A percentile compares a stretch with the other conserved stretches of the same genome.
These are phyloP conservation scores for Rachycentron canadum DNA, from an alignment of 2,797 vertebrate species.

Conservation along the genomic window DNA sequence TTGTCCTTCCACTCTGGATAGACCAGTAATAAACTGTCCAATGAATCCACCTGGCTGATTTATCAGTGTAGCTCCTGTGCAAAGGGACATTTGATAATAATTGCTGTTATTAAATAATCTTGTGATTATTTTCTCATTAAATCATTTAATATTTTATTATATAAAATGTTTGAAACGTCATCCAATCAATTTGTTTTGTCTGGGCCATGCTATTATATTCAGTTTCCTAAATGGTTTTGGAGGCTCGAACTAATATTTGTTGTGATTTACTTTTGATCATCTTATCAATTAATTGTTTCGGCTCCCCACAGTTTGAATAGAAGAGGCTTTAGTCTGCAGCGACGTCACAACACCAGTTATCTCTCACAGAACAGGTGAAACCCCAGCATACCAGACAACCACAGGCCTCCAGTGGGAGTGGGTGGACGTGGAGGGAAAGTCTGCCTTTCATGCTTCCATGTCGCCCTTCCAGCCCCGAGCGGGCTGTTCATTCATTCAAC, in stretches of 20 bases:
- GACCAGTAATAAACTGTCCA: too few species aligned
- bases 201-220: too few species aligned
- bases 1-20: too few species aligned
- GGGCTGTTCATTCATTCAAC: constrained; percentile 17
- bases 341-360: not conserved
- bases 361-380: constrained; percentile 31
- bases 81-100: too few species aligned
- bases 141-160: too few species aligned
- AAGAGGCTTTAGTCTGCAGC: not conserved
- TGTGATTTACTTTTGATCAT: not conserved
- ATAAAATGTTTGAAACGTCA: not conserved
- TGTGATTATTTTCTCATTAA: too few species aligned
- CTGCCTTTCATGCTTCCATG: not conserved
- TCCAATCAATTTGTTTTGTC: not conserved
- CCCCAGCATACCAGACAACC: constrained; percentile 51
- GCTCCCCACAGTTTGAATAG: not conserved
- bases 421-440: constrained; percentile 14
- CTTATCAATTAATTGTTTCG: not conserved
- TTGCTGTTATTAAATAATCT: too few species aligned
- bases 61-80: too few species aligned
- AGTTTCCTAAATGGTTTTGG: not conserved
- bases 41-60: too few species aligned
- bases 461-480: not conserved
- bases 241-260: too few species aligned
- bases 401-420: constrained; percentile 13